Evolutionary conservation across 2,113 vertebrate genomes (phyloP), one percentile per base, ranked within the genome.

Genomic region (Siphamia tubifer): DNA sequence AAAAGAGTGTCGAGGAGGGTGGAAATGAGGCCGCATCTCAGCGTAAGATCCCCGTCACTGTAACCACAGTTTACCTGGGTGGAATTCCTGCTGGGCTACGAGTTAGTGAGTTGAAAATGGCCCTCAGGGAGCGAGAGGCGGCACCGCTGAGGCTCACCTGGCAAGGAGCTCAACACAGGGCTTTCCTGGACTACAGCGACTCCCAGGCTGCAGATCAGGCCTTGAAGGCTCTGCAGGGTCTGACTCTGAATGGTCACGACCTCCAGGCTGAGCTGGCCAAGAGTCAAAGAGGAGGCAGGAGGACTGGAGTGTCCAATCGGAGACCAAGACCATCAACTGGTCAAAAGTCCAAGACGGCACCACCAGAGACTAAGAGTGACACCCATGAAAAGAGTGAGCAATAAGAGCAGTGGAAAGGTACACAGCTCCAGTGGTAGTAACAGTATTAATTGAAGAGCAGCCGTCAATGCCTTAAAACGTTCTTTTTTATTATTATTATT

Each of bases 51-150:
- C 76, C 80, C 4, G 44, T 24, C 13, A 73, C 17, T 30, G 24
- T 66, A 8, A 90, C 85, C 74, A 93, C 94, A 0, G 89, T 98
- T 16, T 96, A 86, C 1, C 73, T 97, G 21, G 94, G 94, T 13
- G 92, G 92, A 10, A 89, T 98, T 27, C 93, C 96, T 7, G 42
- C 32, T 0, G 86, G 80, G 0, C 44, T 94, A 70, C 90, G 92
- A 0, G 95, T 94, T 9, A 94, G 94, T 0, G 92, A 97, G 80
- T 88, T 97, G 70, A 96, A 97, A 79, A 64, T 20, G 0, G 86
- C 86, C 27, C 93, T 97, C 16, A 77, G 91, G 27, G 92, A 91
- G 6, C 52, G 79, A 1, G 84, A 83, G 0, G 89, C 73, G 0
- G 9, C 36, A 3, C 95, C 96, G 0, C 74, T 76, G 6, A 65